Percentiles rank a stretch among this genome's conserved stretches.
These are phyloP conservation scores for Zaprionus vittiger DNA, from an alignment of 1,140 invertebrate genomes.

Conservation along the genomic window DNA sequence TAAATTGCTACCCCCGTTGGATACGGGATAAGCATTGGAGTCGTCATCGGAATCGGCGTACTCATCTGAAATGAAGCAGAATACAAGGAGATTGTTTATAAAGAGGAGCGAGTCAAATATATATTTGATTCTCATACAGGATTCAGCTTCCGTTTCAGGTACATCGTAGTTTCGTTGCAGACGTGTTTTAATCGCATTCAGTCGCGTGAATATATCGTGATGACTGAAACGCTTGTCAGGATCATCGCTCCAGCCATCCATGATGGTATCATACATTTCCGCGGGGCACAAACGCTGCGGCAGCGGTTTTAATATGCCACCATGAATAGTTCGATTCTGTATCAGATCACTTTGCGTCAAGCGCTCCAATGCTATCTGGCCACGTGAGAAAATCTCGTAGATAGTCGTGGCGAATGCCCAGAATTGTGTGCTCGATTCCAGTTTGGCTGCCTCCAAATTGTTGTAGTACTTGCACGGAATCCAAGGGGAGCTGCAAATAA, in stretches of 20 bases:
- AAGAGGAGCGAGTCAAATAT: background rate
- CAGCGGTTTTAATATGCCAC: constrained; percentile 88
- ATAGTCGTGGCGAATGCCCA: constrained; percentile 95
- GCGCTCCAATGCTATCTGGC: constrained; percentile 82
- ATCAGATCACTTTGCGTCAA: constrained; percentile 48
- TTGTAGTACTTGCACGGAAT: constrained; percentile 92
- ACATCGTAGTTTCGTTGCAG: constrained; percentile 35
- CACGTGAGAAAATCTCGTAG: constrained; percentile 95
- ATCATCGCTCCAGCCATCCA: constrained; percentile 93
- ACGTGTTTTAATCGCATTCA: constrained; percentile 54
- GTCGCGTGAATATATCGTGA: constrained; percentile 85
- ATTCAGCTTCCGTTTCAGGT: constrained; percentile 29
- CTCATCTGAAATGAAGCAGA: constrained; percentile 13
- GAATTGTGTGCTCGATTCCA: constrained; percentile 89
- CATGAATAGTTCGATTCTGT: constrained; percentile 78
- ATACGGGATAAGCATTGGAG: constrained; percentile 2
- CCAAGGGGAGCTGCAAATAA: constrained; percentile 90
- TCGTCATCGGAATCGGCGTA: constrained; percentile 14
- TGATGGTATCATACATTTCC: constrained; percentile 92
- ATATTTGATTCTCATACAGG: constrained; percentile 26
- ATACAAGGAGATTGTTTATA: background rate
- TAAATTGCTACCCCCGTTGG: constrained; percentile 10
- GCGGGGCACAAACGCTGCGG: constrained; percentile 88
- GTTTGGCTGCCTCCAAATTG: constrained; percentile 88
- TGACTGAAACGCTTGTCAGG: constrained; percentile 89